These are phyloP conservation scores for Molossus alvarezi DNA, from an alignment of 2,797 vertebrate species.

Conservation along the genomic window DNA sequence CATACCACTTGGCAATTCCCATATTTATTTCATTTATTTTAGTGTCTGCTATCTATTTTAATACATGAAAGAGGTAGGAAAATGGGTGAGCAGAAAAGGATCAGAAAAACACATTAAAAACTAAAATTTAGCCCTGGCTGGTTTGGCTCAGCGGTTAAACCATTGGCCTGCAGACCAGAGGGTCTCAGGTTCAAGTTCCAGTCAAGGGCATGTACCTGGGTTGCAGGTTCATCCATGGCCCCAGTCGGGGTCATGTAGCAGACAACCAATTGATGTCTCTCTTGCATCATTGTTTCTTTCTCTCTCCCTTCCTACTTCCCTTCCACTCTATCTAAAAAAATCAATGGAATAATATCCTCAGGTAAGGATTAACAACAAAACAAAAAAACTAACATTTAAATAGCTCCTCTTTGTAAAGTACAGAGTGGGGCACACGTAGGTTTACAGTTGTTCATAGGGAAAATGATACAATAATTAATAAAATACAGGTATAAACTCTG, in stretches of 20 bases:
- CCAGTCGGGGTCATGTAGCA: too few relatives aligned
- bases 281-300: too few relatives aligned
- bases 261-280: too few relatives aligned
- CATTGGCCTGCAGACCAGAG: too few relatives aligned
- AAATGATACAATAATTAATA: neutral
- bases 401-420: neutral
- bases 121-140: neutral
- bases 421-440: neutral
- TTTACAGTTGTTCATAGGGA: neutral
- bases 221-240: too few relatives aligned
- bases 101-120: slow-evolving; percentile 53
- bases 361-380: neutral
- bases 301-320: too few relatives aligned
- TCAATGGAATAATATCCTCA: too few relatives aligned
- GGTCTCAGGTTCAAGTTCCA: too few relatives aligned
- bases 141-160: too few relatives aligned
- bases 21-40: neutral
- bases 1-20: neutral
- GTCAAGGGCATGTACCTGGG: too few relatives aligned
- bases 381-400: neutral
- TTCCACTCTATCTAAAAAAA: too few relatives aligned
- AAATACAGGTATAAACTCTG: neutral
- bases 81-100: neutral
- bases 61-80: slow-evolving; percentile 23
- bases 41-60: slow-evolving; percentile 1